Base-by-base conservation (phyloP, 2,113 vertebrate genomes). In the Ptyas mucosa region DNA sequence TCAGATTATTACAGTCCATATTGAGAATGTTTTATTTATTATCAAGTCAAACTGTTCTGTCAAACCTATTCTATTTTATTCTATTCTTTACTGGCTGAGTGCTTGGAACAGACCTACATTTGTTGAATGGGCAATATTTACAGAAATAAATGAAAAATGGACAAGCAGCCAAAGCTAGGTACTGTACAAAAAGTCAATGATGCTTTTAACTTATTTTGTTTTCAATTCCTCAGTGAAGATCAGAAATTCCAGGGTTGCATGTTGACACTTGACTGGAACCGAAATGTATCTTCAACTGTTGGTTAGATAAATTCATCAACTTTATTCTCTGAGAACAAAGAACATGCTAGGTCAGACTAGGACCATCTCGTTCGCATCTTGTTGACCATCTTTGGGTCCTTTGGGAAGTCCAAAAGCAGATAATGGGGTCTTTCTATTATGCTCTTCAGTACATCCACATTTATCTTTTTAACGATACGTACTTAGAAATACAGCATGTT, bases 21-120 rank as follows among this genome's bases (percentile, higher is more conserved):
- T 95, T 93, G 90, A 90, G 90, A 96, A 95, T 0, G 46, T 24
- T 55, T 93, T 93, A 93, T 89, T 51, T 39, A 89, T 53, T 93
- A 69, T 24, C 87, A 85, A 55, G 89, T 92, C 90, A 85, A 90
- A 55, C 92, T 96, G 29, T 64, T 69, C 6, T 21, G 5, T 29
- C 85, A 21, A 29, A 49, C 43, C 24, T 87, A 87, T 26, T 24
- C 10, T 46, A 49, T 49, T 86, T 86, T 46, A 12, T 85, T 46
- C 21, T 85, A 46, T 4, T 26, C 85, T 49, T 87, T 51, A 18
- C 14, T 18, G 14, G 14, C n/a, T 34, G n/a, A 75, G 12, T 34
- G 64, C n/a, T 75, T 75, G 64, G n/a, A 75, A 1, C 12, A 18
- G 64, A 75, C 14, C n/a, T 75, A 75, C n/a, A 34, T 15, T 75